Evolutionary conservation across 2,888 invertebrate species (phyloP).

Genomic region (Helobdella robusta): DNA sequence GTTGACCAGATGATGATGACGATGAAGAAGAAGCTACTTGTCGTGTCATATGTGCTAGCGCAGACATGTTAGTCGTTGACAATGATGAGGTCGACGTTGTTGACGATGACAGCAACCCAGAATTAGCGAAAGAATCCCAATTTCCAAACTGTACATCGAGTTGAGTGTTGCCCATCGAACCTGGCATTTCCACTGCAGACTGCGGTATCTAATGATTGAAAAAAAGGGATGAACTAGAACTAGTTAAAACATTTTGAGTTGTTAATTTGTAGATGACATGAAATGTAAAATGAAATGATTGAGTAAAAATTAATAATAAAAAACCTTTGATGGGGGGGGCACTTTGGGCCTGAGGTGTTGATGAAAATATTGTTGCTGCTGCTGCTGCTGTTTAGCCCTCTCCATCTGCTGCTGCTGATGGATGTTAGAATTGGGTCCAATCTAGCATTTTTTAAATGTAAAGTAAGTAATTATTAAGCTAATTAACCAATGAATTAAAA

Average conservation of each 20-base stretch:
- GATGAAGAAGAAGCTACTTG: too few relatives aligned
- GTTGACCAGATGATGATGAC: too few relatives aligned
- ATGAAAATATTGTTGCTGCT: conserved; percentile 5
- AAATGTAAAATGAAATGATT: too few relatives aligned
- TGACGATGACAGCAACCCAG: background rate
- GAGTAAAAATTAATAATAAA: too few relatives aligned
- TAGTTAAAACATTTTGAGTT: too few relatives aligned
- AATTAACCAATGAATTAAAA: too few relatives aligned
- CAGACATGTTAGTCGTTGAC: too few relatives aligned
- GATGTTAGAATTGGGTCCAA: background rate
- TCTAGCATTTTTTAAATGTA: background rate
- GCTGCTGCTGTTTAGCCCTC: conserved; percentile 10
- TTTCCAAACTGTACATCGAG: conserved; percentile 76
- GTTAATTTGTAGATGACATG: too few relatives aligned
- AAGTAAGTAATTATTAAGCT: background rate
- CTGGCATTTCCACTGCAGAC: conserved; percentile 92
- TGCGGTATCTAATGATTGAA: conserved; percentile 76
- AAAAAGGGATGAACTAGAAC: too few relatives aligned
- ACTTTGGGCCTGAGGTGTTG: conserved; percentile 18
- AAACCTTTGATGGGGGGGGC: conserved; percentile 15
- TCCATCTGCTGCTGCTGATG: conserved; percentile 11
- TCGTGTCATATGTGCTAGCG: too few relatives aligned
- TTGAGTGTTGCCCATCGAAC: conserved; percentile 58
- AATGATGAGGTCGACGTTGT: too few relatives aligned
- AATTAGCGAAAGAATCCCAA: conserved; percentile 22